Evolutionary conservation across 1,140 invertebrate species (phyloP).

Genomic region (Leucophenga varia): DNA sequence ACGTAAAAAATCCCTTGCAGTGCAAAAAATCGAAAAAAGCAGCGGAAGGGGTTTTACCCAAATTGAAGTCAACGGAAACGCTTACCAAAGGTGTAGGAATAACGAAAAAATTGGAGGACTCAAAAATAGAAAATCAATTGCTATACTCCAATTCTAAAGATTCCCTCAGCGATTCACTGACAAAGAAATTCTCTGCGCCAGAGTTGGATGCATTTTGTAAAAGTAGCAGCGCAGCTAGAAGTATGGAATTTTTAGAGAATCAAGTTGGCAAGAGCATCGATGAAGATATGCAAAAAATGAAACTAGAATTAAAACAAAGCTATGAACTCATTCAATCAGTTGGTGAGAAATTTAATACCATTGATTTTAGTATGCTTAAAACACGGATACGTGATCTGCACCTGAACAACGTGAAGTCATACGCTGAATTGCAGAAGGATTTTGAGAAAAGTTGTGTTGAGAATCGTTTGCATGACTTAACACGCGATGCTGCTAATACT

Average conservation of each 20-base stretch:
- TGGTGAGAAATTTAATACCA: conserved; percentile 36
- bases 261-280: conserved; percentile 26
- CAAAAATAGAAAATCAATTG: no score
- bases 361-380: conserved; percentile 34
- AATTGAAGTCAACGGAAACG: no score
- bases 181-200: no score
- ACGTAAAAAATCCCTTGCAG: no score
- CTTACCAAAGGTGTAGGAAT: no score
- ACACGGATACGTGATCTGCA: conserved; percentile 41
- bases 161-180: no score
- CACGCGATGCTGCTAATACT: conserved; percentile 33
- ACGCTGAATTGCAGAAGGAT: conserved; percentile 29
- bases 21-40: no score
- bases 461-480: conserved; percentile 34
- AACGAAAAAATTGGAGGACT: no score
- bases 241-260: conserved; percentile 15
- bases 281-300: conserved; percentile 42
- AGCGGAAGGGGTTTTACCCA: no score
- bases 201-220: no score
- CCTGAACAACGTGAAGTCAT: conserved; percentile 20
- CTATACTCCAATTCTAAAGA: no score
- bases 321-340: conserved; percentile 45
- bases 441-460: conserved; percentile 32
- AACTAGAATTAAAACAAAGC: conserved; percentile 33
- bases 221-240: no score